Percentiles rank a stretch among this genome's conserved stretches.
phyloP scores from a whole-genome alignment of 2,888 invertebrate species.

The Caenorhabditis imperialis region DNA sequence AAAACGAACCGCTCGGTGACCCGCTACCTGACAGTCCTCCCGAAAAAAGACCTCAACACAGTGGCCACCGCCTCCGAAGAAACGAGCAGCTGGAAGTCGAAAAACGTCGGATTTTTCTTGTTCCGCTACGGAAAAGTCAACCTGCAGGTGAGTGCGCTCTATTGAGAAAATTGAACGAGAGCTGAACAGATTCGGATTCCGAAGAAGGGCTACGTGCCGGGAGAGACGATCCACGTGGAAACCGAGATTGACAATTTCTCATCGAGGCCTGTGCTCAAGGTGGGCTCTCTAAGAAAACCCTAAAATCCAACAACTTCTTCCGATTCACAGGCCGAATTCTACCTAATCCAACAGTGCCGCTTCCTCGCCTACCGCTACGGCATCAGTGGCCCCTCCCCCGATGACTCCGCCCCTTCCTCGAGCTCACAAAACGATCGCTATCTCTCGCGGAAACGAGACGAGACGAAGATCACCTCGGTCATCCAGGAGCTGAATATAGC shows the following conservation, averaged over 20 bases:
- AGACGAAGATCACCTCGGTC: constrained; percentile 22
- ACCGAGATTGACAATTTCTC: constrained; percentile 53
- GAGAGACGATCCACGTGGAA: constrained; percentile 56
- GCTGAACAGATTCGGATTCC: constrained; percentile 50
- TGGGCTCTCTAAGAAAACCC: too few species aligned
- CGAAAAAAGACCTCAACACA: constrained; percentile 39
- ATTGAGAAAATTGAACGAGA: background rate
- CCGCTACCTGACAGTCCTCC: constrained; percentile 33
- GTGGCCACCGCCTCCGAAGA: constrained; percentile 24
- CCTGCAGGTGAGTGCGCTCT: constrained; percentile 16
- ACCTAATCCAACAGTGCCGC: constrained; percentile 45
- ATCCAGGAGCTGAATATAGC: constrained; percentile 40
- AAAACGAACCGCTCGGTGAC: constrained; percentile 50
- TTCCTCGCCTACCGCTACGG: constrained; percentile 55
- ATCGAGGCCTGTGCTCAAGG: constrained; percentile 48
- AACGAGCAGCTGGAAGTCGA: constrained; percentile 40
- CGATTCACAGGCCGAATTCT: constrained; percentile 44
- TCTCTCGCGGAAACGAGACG: constrained; percentile 41
- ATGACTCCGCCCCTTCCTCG: constrained; percentile 8
- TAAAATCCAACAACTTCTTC: background rate
- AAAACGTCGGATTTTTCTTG: constrained; percentile 52
- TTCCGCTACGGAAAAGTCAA: constrained; percentile 49
- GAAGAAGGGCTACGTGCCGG: constrained; percentile 58
- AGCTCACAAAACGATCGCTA: constrained; percentile 26
- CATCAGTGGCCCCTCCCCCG: constrained; percentile 29